Evolutionary conservation across 1,140 invertebrate genomes (phyloP).

Genomic region (Heliconius nattereri): DNA sequence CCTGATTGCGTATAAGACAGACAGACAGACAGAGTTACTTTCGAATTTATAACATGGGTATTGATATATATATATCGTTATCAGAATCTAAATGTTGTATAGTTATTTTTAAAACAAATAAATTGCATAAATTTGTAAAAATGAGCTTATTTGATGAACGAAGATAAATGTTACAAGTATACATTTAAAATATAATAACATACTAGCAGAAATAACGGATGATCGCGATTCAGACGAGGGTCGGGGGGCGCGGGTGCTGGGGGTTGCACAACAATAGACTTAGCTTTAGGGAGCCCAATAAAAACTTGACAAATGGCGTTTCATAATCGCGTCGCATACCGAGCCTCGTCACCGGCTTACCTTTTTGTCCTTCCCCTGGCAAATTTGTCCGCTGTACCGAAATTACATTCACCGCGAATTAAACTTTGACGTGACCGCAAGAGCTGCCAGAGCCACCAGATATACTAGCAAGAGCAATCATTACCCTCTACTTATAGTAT

Average conservation of each 20-base stretch:
- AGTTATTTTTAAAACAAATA: no score
- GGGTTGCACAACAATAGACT: constrained; percentile 63
- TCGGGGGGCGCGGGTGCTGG: constrained; percentile 45
- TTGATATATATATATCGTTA: background rate
- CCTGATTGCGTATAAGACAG: no score
- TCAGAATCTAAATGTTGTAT: background rate
- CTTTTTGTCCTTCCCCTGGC: constrained; percentile 41
- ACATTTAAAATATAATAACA: constrained; percentile 70
- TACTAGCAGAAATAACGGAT: constrained; percentile 77
- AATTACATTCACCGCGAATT: constrained; percentile 37
- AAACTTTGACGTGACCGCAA: constrained; percentile 37
- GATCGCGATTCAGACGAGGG: constrained; percentile 67
- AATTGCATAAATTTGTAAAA: background rate
- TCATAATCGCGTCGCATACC: constrained; percentile 78
- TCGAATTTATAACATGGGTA: no score
- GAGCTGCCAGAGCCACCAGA: constrained; percentile 4
- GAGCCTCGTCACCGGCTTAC: constrained; percentile 54
- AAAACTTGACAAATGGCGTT: constrained; percentile 80
- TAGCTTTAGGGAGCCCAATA: constrained; percentile 72
- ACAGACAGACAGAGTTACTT: no score
- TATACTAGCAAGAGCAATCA: constrained; percentile 22
- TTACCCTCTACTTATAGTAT: constrained; percentile 26
- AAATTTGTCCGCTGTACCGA: constrained; percentile 37
- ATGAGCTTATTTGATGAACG: background rate
- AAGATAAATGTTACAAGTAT: constrained; percentile 31